These are phyloP conservation scores for Ephestia elutella DNA, from an alignment of 1,140 invertebrate genomes.

Conservation along the genomic window DNA sequence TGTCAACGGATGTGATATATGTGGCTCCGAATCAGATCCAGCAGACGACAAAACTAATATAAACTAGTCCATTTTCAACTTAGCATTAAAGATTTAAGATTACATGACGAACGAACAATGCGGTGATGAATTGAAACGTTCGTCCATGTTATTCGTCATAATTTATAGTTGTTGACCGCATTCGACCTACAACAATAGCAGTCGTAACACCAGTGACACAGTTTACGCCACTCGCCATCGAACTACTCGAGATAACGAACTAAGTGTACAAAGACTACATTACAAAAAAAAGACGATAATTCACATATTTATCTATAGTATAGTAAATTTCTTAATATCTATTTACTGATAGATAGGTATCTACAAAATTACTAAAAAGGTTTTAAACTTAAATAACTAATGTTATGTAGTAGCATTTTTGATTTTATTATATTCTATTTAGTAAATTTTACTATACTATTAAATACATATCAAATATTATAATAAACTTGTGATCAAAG, in stretches of 20 bases:
- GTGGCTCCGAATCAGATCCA: conserved; percentile 62
- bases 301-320: background rate
- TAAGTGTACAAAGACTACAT: background rate
- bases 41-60: conserved; percentile 59
- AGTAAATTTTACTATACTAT: background rate
- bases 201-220: conserved; percentile 39
- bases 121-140: conserved; percentile 41
- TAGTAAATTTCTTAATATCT: background rate
- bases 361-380: no score
- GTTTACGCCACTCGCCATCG: conserved; percentile 39
- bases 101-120: conserved; percentile 40
- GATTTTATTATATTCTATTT: background rate
- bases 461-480: background rate
- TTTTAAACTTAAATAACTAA: background rate
- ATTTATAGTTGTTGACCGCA: conserved; percentile 19
- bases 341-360: background rate
- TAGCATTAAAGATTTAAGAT: background rate
- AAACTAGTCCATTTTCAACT: conserved; percentile 40
- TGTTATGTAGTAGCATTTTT: background rate
- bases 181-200: conserved; percentile 49
- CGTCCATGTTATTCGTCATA: conserved; percentile 17
- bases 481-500: conserved; percentile 1
- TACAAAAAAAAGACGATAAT: background rate
- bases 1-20: conserved; percentile 61
- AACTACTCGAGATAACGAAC: conserved; percentile 13